Conservation (phyloP, 2,113 vertebrate genomes). For the Helogale parvula region DNA sequence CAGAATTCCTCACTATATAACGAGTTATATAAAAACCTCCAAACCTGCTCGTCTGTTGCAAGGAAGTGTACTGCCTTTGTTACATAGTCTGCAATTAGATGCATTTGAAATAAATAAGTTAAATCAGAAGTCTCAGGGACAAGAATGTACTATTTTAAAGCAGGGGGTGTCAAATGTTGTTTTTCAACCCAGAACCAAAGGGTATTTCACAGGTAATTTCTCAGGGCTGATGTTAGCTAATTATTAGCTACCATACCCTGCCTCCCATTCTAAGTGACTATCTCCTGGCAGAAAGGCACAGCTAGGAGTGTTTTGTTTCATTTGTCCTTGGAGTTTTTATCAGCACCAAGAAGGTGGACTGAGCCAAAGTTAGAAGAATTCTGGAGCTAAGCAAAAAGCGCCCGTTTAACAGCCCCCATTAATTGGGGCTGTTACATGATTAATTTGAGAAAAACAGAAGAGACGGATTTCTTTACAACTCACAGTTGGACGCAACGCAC, state of each 20-base stretch:
- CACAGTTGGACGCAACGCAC: slow-evolving; percentile 74
- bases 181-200: slow-evolving; percentile 74
- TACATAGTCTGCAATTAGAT: slow-evolving; percentile 81
- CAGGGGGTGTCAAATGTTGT: slow-evolving; percentile 75
- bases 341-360: slow-evolving; percentile 54
- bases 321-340: slow-evolving; percentile 75
- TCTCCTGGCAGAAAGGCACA: slow-evolving; percentile 75
- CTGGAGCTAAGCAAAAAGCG: slow-evolving; percentile 79
- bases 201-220: slow-evolving; percentile 79
- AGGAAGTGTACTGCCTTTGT: slow-evolving; percentile 82
- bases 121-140: slow-evolving; percentile 57
- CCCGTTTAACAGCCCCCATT: slow-evolving; percentile 73
- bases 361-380: slow-evolving; percentile 75
- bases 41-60: slow-evolving; percentile 82
- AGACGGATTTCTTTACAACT: slow-evolving; percentile 77
- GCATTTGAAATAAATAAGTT: slow-evolving; percentile 81
- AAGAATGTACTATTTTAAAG: slow-evolving; percentile 82
- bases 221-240: slow-evolving; percentile 72
- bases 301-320: slow-evolving; percentile 75
- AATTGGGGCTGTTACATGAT: slow-evolving; percentile 75
- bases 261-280: slow-evolving; percentile 73
- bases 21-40: slow-evolving; percentile 67
- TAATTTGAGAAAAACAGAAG: slow-evolving; percentile 75
- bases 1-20: slow-evolving; percentile 80
- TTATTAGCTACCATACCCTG: slow-evolving; percentile 72